phyloP scores from a whole-genome alignment of 2,888 invertebrate species.

The Sturmia bella region DNA sequence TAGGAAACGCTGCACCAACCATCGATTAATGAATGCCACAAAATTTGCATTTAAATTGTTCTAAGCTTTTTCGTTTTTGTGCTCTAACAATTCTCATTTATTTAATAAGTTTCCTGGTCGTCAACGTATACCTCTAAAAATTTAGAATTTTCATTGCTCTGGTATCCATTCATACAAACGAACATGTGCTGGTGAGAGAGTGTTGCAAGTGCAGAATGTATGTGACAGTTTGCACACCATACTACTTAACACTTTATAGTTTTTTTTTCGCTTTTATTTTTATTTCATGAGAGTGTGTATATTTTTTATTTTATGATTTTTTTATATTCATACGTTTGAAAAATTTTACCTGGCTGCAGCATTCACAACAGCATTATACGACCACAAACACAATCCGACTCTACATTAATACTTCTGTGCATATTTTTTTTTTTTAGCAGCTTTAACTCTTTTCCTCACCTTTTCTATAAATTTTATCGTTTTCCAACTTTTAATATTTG shows the following conservation, averaged over 20 bases:
- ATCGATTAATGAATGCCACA: not conserved
- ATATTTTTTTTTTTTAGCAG: constrained; percentile 13
- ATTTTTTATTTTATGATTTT: not conserved
- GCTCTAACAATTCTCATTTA: constrained; percentile 39
- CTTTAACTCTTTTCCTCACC: constrained; percentile 5
- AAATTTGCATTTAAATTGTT: not conserved
- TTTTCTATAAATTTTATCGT: constrained; percentile 15
- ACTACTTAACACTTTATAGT: constrained; percentile 52
- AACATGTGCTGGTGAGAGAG: not conserved
- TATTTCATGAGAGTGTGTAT: not conserved
- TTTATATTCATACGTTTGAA: not conserved
- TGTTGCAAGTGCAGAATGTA: constrained; percentile 46
- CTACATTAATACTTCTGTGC: constrained; percentile 1
- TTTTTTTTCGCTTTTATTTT: not conserved
- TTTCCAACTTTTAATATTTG: constrained; percentile 25
- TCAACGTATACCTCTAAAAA: constrained; percentile 51
- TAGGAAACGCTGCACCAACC: not conserved
- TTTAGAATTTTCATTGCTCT: constrained; percentile 40
- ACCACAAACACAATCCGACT: not conserved
- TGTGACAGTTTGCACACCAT: constrained; percentile 66
- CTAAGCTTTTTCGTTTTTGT: constrained; percentile 27
- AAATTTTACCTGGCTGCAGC: constrained; percentile 11
- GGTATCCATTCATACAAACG: not conserved
- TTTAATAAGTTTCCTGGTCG: constrained; percentile 60
- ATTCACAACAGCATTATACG: constrained; percentile 15